Percentiles rank a stretch among this genome's conserved stretches.
These are phyloP conservation scores for Cynaeus angustus DNA, from an alignment of 2,888 invertebrate species.

Conservation along the genomic window DNA sequence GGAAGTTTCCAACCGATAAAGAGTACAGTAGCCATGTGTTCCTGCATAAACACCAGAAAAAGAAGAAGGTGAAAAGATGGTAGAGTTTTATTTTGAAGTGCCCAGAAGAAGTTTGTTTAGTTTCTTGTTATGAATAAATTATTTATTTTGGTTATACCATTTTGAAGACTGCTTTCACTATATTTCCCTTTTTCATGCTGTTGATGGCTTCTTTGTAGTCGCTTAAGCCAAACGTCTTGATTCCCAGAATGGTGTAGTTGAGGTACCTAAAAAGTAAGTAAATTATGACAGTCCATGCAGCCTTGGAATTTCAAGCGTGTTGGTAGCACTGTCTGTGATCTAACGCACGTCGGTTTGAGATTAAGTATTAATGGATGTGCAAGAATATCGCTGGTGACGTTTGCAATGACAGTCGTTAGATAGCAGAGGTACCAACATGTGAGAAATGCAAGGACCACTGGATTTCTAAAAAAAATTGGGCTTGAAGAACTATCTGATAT, in stretches of 20 bases:
- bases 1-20: neutral
- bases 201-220: slow-evolving; percentile 74
- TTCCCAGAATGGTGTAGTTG: slow-evolving; percentile 75
- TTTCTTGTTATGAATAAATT: neutral
- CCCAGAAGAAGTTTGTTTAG: neutral
- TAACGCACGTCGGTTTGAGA: no score
- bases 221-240: slow-evolving; percentile 73
- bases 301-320: no score
- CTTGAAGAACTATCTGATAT: no score
- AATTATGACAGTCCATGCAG: no score
- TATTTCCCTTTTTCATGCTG: slow-evolving; percentile 72
- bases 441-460: no score
- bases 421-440: no score
- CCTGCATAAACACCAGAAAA: neutral
- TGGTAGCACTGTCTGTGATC: no score
- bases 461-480: no score
- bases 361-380: no score
- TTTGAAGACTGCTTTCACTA: slow-evolving; percentile 76
- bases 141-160: slow-evolving; percentile 2
- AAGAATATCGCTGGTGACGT: no score
- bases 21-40: neutral
- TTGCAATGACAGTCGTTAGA: no score
- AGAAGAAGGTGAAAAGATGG: neutral
- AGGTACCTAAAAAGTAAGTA: slow-evolving; percentile 73
- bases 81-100: neutral